Percentiles rank a stretch among this genome's conserved stretches.
phyloP scores from a whole-genome alignment of 1,140 invertebrate genomes.

The Leptinotarsa undecemlineata region DNA sequence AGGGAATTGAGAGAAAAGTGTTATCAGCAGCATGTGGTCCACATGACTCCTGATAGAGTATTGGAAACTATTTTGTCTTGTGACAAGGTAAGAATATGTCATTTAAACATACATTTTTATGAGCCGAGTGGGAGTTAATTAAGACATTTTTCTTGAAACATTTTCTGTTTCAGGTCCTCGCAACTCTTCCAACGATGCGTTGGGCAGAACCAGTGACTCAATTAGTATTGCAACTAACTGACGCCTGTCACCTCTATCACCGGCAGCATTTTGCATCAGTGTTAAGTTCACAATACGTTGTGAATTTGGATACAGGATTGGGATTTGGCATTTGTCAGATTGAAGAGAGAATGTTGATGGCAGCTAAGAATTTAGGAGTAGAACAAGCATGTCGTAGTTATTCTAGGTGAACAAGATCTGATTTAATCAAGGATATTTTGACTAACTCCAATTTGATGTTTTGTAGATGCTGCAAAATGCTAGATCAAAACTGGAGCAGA shows the following conservation, averaged over 20 bases:
- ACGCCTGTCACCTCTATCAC: slow-evolving; percentile 62
- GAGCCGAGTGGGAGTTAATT: background rate
- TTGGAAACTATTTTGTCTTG: slow-evolving; percentile 66
- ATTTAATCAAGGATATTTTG: no score
- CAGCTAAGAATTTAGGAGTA: slow-evolving; percentile 65
- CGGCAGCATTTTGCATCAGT: slow-evolving; percentile 70
- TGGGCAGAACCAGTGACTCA: slow-evolving; percentile 74
- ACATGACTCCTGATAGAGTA: slow-evolving; percentile 64
- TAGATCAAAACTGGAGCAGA: slow-evolving; percentile 46
- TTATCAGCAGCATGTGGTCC: slow-evolving; percentile 78
- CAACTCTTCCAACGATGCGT: slow-evolving; percentile 68
- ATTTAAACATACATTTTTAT: background rate
- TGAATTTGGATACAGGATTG: slow-evolving; percentile 66
- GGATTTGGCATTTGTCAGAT: slow-evolving; percentile 69
- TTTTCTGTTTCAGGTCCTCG: slow-evolving; percentile 55
- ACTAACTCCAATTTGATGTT: background rate
- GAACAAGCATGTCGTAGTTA: slow-evolving; percentile 76
- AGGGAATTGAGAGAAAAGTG: slow-evolving; percentile 80
- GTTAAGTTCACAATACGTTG: slow-evolving; percentile 66
- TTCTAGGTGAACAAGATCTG: slow-evolving; percentile 47
- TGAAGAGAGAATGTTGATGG: slow-evolving; percentile 68
- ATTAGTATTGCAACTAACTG: slow-evolving; percentile 68
- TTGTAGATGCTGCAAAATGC: slow-evolving; percentile 45
- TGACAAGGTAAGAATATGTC: slow-evolving; percentile 58
- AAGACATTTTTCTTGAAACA: background rate